Conservation (phyloP, 2,797 vertebrate genomes). For the Melanotaenia parkinsoni region DNA sequence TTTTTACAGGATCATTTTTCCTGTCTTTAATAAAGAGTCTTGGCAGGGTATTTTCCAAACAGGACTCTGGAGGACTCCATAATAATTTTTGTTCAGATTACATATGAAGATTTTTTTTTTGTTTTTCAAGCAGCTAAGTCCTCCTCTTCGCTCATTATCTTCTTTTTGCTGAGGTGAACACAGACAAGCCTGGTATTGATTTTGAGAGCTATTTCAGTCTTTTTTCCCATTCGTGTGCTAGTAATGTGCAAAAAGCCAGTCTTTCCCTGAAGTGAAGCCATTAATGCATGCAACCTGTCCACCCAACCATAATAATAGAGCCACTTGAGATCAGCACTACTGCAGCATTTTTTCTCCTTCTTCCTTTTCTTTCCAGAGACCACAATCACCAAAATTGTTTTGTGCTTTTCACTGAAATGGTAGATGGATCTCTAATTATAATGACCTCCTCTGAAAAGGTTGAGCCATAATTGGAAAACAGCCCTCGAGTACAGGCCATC, state of each 20-base stretch:
- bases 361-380: constrained; percentile 64
- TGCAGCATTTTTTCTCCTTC: constrained; percentile 26
- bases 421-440: constrained; percentile 83
- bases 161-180: constrained; percentile 54
- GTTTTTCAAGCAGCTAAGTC: constrained; percentile 39
- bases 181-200: constrained; percentile 74
- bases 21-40: not conserved
- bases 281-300: constrained; percentile 83
- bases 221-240: constrained; percentile 66
- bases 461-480: constrained; percentile 81
- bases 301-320: constrained; percentile 86
- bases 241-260: constrained; percentile 75
- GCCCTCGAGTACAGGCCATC: constrained; percentile 75
- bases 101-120: constrained; percentile 45
- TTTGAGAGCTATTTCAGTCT: constrained; percentile 72
- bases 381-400: constrained; percentile 86
- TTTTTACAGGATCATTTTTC: not conserved
- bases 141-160: constrained; percentile 57
- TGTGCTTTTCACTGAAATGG: constrained; percentile 85
- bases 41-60: constrained; percentile 26
- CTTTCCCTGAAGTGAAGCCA: constrained; percentile 76
- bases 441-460: constrained; percentile 83
- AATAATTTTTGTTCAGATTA: constrained; percentile 40
- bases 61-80: constrained; percentile 14
- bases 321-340: constrained; percentile 85